phyloP scores from a whole-genome alignment of 2,797 vertebrate genomes.

The Enteromius anoplus region DNA sequence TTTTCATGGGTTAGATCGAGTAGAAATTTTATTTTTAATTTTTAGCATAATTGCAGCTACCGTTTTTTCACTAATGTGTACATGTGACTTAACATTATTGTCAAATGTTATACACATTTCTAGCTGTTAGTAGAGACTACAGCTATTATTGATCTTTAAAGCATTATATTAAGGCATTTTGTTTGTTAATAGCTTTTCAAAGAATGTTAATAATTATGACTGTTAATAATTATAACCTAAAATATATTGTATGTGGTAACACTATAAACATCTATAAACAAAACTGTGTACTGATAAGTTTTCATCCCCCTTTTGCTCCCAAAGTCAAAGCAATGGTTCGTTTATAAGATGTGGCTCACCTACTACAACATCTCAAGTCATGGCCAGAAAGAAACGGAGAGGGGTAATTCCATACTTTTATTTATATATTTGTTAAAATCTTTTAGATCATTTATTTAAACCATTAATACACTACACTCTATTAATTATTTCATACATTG shows the following conservation, averaged over 20 bases:
- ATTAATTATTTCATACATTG: constrained; percentile 14
- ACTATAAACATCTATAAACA: neutral
- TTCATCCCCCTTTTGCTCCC: constrained; percentile 9
- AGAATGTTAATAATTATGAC: neutral
- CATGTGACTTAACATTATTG: neutral
- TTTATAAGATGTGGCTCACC: constrained; percentile 86
- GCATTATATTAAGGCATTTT: neutral
- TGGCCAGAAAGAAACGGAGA: constrained; percentile 94
- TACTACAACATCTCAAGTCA: constrained; percentile 88
- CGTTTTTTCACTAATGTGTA: neutral
- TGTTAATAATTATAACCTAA: neutral
- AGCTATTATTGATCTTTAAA: neutral
- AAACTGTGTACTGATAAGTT: neutral
- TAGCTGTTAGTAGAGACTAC: neutral
- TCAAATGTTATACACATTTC: neutral
- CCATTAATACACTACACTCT: constrained; percentile 12
- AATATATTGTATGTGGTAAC: neutral
- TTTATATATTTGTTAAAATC: constrained; percentile 16
- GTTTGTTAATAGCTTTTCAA: neutral
- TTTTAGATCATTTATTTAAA: neutral
- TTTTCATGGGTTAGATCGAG: neutral
- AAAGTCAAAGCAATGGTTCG: constrained; percentile 81
- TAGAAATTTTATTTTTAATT: neutral
- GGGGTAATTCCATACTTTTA: constrained; percentile 77
- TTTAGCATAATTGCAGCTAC: neutral